Evolutionary conservation across 2,888 invertebrate species (phyloP), one percentile per base, ranked within the genome.

Genomic region (Horisme vitalbata): DNA sequence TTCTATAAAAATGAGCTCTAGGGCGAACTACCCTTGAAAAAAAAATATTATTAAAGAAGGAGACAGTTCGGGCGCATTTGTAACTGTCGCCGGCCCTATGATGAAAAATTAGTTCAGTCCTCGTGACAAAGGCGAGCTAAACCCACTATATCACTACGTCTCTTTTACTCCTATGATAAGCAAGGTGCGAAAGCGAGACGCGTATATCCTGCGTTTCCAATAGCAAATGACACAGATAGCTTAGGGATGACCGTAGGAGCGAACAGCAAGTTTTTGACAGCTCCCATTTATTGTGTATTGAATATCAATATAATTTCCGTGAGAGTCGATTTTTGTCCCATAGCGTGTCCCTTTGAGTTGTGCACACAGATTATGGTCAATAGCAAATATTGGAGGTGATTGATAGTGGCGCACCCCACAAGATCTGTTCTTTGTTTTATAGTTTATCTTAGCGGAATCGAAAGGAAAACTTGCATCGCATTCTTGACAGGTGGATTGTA

Each of bases 211-310:
- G 82, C 83, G 86, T 84, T 87, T 83, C 85, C 83, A 85, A 86
- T 87, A 77, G 85, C 86, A 87, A 87, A 88, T 85, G 88, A 87
- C 85, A 86, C 75, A 86, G 86, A 88, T 85, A 88, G 89, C 88
- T 87, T 86, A 89, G 89, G 87, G 89, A 88, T 90, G 89, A 89
- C 88, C 89, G 89, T 86, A 88, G 84, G 83, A 88, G 87, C 83
- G 88, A 88, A 87, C 88, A 88, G 87, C 86, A 87, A 87, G 89
- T 88, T 89, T 89, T 84, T 89, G 90, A 90, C 89, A 90, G 88
- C 70, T 65, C 69, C 84, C 86, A 90, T 90, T 89, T 88, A 80
- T 89, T 88, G 89, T 89, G 84, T 89, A 90, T 90, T 89, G 89
- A 89, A 90, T 90, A 90, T 89, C 89, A 89, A 90, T 90, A 89